Evolutionary conservation across 2,888 invertebrate species (phyloP).

Genomic region (Phyllotreta cruciferae): DNA sequence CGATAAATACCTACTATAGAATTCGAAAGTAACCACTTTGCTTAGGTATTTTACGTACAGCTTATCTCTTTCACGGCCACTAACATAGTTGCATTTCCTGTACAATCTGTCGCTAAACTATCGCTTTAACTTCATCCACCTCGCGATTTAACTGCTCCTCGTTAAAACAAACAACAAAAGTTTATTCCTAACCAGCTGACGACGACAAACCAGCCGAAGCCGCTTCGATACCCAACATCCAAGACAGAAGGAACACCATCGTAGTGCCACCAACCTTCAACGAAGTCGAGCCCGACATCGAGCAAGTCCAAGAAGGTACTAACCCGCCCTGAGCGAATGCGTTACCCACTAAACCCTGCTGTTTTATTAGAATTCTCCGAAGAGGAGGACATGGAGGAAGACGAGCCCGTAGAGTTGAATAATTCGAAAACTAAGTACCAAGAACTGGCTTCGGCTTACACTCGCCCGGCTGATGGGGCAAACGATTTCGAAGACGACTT

Average conservation of each 20-base stretch:
- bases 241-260: slow-evolving; percentile 60
- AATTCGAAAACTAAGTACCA: slow-evolving; percentile 54
- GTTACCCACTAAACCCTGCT: neutral
- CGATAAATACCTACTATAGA: too few species aligned
- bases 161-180: neutral
- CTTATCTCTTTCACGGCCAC: slow-evolving; percentile 46
- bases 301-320: slow-evolving; percentile 55
- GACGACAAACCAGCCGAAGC: slow-evolving; percentile 33
- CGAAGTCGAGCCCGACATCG: slow-evolving; percentile 53
- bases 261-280: slow-evolving; percentile 58
- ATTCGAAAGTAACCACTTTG: slow-evolving; percentile 9
- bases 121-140: too few species aligned
- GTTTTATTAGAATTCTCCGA: slow-evolving; percentile 54
- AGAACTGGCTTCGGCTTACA: slow-evolving; percentile 55
- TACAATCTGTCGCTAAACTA: too few species aligned
- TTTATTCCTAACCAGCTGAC: slow-evolving; percentile 38
- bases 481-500: slow-evolving; percentile 51
- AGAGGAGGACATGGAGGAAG: slow-evolving; percentile 54
- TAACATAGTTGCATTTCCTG: slow-evolving; percentile 59
- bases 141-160: too few species aligned
- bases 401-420: slow-evolving; percentile 39
- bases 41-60: slow-evolving; percentile 9
- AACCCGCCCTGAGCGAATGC: neutral
- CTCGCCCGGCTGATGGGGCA: slow-evolving; percentile 45
- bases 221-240: slow-evolving; percentile 53